Conservation (phyloP, 1,140 invertebrate species). For the Anoplophora glabripennis region DNA sequence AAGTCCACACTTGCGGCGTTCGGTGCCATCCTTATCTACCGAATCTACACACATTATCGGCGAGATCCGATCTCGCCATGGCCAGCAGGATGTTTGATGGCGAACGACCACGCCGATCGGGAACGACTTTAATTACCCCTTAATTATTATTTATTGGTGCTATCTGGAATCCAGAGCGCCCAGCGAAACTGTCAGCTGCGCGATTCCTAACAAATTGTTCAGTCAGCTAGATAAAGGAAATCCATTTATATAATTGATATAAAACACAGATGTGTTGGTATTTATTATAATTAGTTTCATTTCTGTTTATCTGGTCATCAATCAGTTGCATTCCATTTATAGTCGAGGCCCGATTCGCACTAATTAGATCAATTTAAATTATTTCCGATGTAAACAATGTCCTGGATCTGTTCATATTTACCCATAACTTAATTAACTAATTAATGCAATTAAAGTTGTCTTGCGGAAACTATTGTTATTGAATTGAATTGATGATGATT, state of each 20-base stretch:
- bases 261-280: constrained; percentile 19
- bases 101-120: not conserved
- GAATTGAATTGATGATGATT: no score
- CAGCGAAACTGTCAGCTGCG: constrained; percentile 16
- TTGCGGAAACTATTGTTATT: no score
- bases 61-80: constrained; percentile 2
- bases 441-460: no score
- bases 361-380: no score
- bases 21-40: constrained; percentile 1
- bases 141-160: constrained; percentile 19
- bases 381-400: no score
- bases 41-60: constrained; percentile 14
- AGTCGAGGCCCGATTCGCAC: not conserved
- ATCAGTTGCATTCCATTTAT: constrained; percentile 9
- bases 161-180: constrained; percentile 13
- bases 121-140: constrained; percentile 13
- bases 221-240: constrained; percentile 17
- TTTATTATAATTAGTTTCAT: constrained; percentile 17
- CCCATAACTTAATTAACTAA: no score
- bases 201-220: constrained; percentile 19
- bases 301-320: constrained; percentile 7
- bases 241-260: constrained; percentile 21
- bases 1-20: constrained; percentile 12
- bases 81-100: constrained; percentile 1
- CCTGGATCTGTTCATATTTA: no score